Percentiles rank a stretch among this genome's conserved stretches.
phyloP scores from a whole-genome alignment of 2,888 invertebrate genomes.

The Halictus ligatus region DNA sequence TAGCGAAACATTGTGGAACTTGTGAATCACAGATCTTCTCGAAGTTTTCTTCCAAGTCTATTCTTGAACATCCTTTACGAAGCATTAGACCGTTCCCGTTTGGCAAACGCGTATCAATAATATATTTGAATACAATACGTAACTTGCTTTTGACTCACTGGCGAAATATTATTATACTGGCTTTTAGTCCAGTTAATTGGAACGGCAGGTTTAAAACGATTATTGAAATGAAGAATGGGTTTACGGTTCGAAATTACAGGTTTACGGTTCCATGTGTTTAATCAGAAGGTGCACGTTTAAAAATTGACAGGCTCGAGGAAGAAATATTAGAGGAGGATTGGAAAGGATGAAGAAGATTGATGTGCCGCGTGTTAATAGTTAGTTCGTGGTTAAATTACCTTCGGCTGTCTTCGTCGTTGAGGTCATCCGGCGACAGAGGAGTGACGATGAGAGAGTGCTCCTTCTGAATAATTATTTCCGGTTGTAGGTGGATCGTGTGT shows the following conservation, averaged over 20 bases:
- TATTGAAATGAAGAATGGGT: too few species aligned
- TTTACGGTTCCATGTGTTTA: too few species aligned
- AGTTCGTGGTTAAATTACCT: conserved; percentile 49
- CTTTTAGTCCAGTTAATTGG: too few species aligned
- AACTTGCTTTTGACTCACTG: background rate
- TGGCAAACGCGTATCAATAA: too few species aligned
- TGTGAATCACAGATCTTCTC: background rate
- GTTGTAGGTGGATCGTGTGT: conserved; percentile 77
- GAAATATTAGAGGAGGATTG: background rate
- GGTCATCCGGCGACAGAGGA: conserved; percentile 72
- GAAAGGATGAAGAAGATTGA: background rate
- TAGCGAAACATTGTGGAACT: background rate
- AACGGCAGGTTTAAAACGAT: too few species aligned
- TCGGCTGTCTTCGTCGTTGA: conserved; percentile 23
- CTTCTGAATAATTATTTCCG: conserved; percentile 74
- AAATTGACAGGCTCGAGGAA: background rate
- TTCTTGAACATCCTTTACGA: too few species aligned
- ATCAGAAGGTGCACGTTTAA: too few species aligned
- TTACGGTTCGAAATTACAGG: too few species aligned
- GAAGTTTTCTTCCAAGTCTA: background rate
- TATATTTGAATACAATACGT: too few species aligned
- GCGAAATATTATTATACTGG: background rate
- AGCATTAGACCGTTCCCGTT: background rate
- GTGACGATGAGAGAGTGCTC: conserved; percentile 76
- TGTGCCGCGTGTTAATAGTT: background rate